These are phyloP conservation scores for Antennarius maculatus DNA, from an alignment of 2,797 vertebrate genomes.

Conservation along the genomic window DNA sequence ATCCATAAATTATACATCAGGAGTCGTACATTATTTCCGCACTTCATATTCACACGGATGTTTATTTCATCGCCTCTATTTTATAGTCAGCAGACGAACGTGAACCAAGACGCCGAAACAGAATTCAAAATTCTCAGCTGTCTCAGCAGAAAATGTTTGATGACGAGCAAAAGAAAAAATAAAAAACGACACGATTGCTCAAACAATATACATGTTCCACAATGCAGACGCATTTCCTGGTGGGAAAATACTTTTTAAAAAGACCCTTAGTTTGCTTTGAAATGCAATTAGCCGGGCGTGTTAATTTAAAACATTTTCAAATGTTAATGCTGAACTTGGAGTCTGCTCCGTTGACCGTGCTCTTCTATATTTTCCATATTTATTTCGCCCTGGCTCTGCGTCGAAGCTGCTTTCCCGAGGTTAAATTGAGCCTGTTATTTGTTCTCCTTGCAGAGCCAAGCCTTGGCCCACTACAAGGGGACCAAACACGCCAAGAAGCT, in stretches of 20 bases:
- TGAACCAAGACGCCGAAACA: neutral
- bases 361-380: conserved; percentile 43
- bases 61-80: neutral
- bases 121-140: too few relatives aligned
- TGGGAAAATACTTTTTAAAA: neutral
- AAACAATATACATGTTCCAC: neutral
- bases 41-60: neutral
- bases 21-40: conserved; percentile 11
- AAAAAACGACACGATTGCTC: neutral
- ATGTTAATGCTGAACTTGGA: neutral
- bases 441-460: conserved; percentile 94
- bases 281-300: neutral
- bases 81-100: neutral
- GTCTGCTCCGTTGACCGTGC: conserved; percentile 6
- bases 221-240: neutral
- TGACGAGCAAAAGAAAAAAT: too few relatives aligned
- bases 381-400: conserved; percentile 26
- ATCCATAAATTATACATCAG: conserved; percentile 20
- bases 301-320: neutral
- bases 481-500: conserved; percentile 99
- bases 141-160: too few relatives aligned
- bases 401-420: conserved; percentile 34
- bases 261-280: neutral
- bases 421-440: conserved; percentile 87
- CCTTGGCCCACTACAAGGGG: conserved; percentile 99